phyloP scores from a whole-genome alignment of 1,140 invertebrate species.

The Gonioctena quinquepunctata region DNA sequence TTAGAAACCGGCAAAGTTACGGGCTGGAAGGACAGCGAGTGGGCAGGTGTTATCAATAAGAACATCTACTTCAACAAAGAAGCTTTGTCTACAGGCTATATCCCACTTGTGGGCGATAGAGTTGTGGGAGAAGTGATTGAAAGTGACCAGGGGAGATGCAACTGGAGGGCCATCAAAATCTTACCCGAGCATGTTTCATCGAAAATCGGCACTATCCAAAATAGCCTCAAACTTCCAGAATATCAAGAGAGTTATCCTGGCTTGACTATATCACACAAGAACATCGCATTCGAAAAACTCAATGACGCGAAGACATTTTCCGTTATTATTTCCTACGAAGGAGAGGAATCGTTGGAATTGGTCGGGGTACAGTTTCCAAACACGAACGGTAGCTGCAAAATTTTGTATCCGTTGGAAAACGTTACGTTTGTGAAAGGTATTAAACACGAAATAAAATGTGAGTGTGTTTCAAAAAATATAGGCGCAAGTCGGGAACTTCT shows the following conservation, averaged over 20 bases:
- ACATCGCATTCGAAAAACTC: conserved; percentile 49
- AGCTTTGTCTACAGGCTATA: conserved; percentile 58
- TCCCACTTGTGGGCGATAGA: conserved; percentile 61
- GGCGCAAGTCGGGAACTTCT: conserved; percentile 65
- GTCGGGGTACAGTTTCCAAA: conserved; percentile 28
- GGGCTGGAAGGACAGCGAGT: conserved; percentile 56
- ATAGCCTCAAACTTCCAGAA: conserved; percentile 16
- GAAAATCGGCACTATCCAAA: conserved; percentile 21
- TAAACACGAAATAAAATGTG: conserved; percentile 53
- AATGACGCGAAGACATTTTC: conserved; percentile 50
- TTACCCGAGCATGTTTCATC: conserved; percentile 47
- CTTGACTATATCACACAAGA: conserved; percentile 44
- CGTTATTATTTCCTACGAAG: conserved; percentile 42
- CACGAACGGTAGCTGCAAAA: conserved; percentile 53
- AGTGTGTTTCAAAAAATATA: conserved; percentile 59
- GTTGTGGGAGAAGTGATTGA: conserved; percentile 68
- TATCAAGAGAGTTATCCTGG: conserved; percentile 35
- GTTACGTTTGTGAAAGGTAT: conserved; percentile 49
- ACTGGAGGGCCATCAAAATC: conserved; percentile 66
- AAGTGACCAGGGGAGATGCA: conserved; percentile 64
- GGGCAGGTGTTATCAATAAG: conserved; percentile 59
- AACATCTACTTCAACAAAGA: conserved; percentile 62
- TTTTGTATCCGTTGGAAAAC: conserved; percentile 40
- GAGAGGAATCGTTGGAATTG: conserved; percentile 33
- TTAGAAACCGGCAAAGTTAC: conserved; percentile 60